Evolutionary conservation across 2,797 vertebrate species (phyloP), one percentile per base, ranked within the genome.

Genomic region (Periophthalmus magnuspinnatus): DNA sequence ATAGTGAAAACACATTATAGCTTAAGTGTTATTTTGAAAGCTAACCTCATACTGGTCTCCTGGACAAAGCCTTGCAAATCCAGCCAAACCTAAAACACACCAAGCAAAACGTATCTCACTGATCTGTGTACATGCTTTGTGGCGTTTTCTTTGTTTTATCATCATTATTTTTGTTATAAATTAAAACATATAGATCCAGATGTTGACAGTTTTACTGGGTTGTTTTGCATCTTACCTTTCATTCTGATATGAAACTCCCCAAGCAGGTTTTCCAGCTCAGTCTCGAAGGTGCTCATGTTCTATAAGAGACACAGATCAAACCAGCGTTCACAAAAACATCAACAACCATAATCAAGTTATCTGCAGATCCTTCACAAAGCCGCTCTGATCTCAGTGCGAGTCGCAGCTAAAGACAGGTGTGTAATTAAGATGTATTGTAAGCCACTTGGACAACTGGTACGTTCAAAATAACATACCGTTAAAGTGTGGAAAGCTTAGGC

Each of bases 211-310:
- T 6, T 19, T 61, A 21, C 14, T 16, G 14, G 7, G 8, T 45
- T 45, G 21, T 45, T 67, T 57, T 57, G 33, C 36, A 17, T 45
- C 80, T 75, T 64, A 98, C 98, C 97, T 96, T 98, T 99, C 98
- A 99, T 99, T 92, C 94, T 97, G 89, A 99, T 98, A 78, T 95
- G 97, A 90, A 99, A 99, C 86, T 99, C 97, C 54, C 98, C 98
- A 61, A 99, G 81, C 70, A 99, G 91, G 76, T 93, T 96, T 91
- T 98, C 97, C 89, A 99, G 91, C 79, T 99, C 98, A 0, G 90
- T 93, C 87, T 99, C 97, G 54, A 99, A 96, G 11, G 95, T 91
- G 77, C 95, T 95, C 97, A 99, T 97, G 76, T 97, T 99, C 98
- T 99, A 90, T 2, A 9, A 24, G 5, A 38, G 13, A 58, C 24